Base-by-base conservation (phyloP, 2,888 invertebrate species). In the Atherix ibis region DNA sequence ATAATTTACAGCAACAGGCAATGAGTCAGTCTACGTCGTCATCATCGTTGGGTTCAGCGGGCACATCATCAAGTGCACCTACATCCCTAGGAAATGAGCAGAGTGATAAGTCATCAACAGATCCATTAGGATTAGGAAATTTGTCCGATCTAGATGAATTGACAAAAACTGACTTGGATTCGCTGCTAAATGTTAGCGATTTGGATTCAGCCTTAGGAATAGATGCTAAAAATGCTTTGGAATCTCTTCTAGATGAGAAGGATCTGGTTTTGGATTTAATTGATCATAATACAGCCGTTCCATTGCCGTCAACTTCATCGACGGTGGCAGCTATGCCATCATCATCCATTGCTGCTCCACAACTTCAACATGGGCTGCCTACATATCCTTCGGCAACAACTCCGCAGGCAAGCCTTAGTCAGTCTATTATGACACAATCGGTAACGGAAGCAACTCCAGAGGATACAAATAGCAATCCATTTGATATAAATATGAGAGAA, bases 131-230 rank as follows among this genome's bases (percentile, higher is more conserved):
- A n/a, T 35, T 43, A 15, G 31, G 24, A 4, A 34, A 27, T 19
- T 32, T 58, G 17, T 53, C 58, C 6, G 58, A 56, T 38, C 43
- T 59, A 34, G 56, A 58, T 40, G 56, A 56, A 27, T 42, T 59
- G 29, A 54, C 58, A 13, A 56, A 56, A 35, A 58, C 54, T 34
- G 77, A 76, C 52, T 63, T 77, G 35, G 77, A 77, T 47, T 73
- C 73, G 46, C 59, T 78, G 45, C 54, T 73, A 13, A 73, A 67
- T 41, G 68, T 70, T 30, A 65, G 70, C 44, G 72, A 76, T 48
- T 63, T 75, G 38, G 59, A 58, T 45, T 51, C 58, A 38, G 50
- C 55, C 27, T 46, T 59, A 26, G 57, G 54, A 43, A 46, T 58
- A 41, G 59, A 58, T 44, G 54, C 54, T 38, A 59, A 59, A 41